Evolutionary conservation across 2,797 vertebrate genomes (phyloP), one percentile per base, ranked within the genome.

Genomic region (Acridotheres tristis): DNA sequence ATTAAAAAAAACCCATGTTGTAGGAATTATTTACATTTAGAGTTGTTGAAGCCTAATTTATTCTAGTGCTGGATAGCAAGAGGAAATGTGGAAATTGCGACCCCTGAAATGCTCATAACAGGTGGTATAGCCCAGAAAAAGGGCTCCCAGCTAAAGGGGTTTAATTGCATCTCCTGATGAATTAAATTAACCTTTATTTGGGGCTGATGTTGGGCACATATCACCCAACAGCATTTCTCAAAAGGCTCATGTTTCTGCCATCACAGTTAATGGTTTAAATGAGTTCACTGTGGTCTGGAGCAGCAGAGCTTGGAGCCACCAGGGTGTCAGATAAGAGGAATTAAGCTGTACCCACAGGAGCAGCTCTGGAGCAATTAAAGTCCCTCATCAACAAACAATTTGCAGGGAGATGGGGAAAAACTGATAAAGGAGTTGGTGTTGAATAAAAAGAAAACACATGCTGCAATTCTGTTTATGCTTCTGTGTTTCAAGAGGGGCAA

Each of bases 121-220:
- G 75, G 66, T 40, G 71, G 45, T 9, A 40, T 4, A 75, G 38
- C 57, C 45, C 80, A 79, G 50, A 87, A 66, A 50, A 45, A 82
- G 0, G 0, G 38, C 82, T 80, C 67, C 29, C 73, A 71, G 58
- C 40, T 50, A 29, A 86, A 94, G 71, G 16, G 54, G 53, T 79
- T 91, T 94, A 94, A 94, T 93, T 30, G 4, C 66, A 23, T 34
- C 59, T 86, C 65, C 80, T 84, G 62, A 67, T 82, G 77, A 88
- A 87, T 19, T 65, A 59, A 87, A 93, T 90, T 94, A 95, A 92
- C 90, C 74, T 85, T 88, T 59, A 43, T 53, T 92, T 53, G 23
- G 55, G 74, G 74, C 48, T 85, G 80, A 66, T 45, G 16, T 10
- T 54, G 55, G 65, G 34, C 3, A 1, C 36, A 1, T 19, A 43